Evolutionary conservation across 2,888 invertebrate species (phyloP), one percentile per base, ranked within the genome.

Genomic region (Harpalus rubripes): DNA sequence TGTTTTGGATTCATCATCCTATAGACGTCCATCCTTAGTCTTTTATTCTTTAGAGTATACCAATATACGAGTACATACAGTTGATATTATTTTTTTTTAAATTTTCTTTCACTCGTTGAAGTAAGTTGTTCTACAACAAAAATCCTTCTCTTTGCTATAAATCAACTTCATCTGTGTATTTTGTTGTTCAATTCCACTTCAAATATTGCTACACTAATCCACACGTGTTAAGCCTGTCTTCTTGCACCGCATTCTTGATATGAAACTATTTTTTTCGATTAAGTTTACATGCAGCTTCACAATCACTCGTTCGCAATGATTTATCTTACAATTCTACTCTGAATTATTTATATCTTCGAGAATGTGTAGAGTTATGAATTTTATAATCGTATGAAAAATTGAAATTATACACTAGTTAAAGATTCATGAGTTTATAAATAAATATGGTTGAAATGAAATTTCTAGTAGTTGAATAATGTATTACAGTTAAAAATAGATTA

Each of bases 261-360:
- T 32, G 68, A 26, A 68, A 68, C 26, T 68, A 68, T 68, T 68
- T 68, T 58, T 68, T 68, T 68, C 68, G 68, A 68, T 68, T 68
- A 68, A 68, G 32, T 68, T 39, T 68, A 68, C 68, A 68, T 68
- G 68, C 4, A 68, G 63, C 4, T 68, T 68, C 32, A 68, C 68
- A 68, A 68, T 68, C n/a, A 39, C 15, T 52, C 68, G 15, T 32
- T 32, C 32, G 68, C n/a, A 26, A 68, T 68, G 68, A 68, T 68
- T 68, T 32, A 68, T 68, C 32, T 68, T 63, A 63, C 68, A 68
- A 39, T 68, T 68, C 68, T 32, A 32, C 32, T 68, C 15, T 68
- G 68, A 68, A 68, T 68, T 68, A 68, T 68, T 68, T 68, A 68
- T 68, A 68, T 68, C 39, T 39, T 68, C 12, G 1, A n/a, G 15